Evolutionary conservation across 1,140 invertebrate genomes (phyloP), one percentile per base, ranked within the genome.

Genomic region (Sycophila sp.): DNA sequence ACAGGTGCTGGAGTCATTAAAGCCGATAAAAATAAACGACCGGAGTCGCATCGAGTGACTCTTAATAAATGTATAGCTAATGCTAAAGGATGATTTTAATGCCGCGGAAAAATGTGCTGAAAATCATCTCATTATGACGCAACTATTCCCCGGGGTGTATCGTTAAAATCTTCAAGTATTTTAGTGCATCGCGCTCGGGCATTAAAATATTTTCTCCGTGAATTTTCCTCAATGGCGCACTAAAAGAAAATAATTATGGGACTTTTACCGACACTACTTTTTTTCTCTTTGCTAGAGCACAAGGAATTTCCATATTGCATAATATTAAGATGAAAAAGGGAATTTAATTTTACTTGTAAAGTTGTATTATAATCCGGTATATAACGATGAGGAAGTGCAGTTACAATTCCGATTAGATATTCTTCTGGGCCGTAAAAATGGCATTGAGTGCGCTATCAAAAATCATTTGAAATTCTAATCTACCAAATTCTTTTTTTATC

Each of bases 331-430:
- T 40, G 49, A 53, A 65, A 24, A 19, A 17, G 47, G 10, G 51
- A 64, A 34, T 38, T 51, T 38, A 17, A 65, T 53, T 53, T 65
- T 65, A 65, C 47, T 65, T 55, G 47, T 65, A 65, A 65, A 55
- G 36, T 13, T 13, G 36, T 24, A 55, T 55, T 53, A 40, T 55
- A 53, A 65, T 67, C 53, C 28, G 28, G 36, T 45, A 19, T 45
- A n/a, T n/a, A 67, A 11, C 49, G 49, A 68, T 17, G 55, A 58
- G 65, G 65, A 68, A 68, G 55, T 36, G 40, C 30, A 36, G 64
- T 32, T 32, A 19, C n/a, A 19, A 32, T 42, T 55, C 17, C 38
- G 13, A 42, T 56, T 32, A 56, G 28, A 56, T 10, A 28, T 40
- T 40, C 36, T 24, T 42, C 24, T 19, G 2, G 1, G 42, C 4